Evolutionary conservation across 1,140 invertebrate species (phyloP).

Genomic region (Drosophila simulans): DNA sequence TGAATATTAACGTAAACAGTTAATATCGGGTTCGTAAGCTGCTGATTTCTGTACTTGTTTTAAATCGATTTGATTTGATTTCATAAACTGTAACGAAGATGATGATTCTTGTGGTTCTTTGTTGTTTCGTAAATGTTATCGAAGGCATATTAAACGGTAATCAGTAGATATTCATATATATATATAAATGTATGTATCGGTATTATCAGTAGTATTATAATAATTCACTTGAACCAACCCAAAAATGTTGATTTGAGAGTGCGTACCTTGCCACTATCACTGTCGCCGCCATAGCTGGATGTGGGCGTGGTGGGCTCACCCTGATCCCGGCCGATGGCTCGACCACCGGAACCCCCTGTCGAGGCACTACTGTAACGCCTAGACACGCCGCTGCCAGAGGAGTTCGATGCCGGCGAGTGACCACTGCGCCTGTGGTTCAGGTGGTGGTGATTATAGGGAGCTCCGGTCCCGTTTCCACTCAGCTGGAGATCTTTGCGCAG

Average conservation of each 20-base stretch:
- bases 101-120: slow-evolving; percentile 57
- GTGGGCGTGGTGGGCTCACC: slow-evolving; percentile 73
- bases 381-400: slow-evolving; percentile 41
- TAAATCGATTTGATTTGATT: slow-evolving; percentile 16
- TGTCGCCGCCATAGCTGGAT: slow-evolving; percentile 82
- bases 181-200: slow-evolving; percentile 65
- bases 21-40: slow-evolving; percentile 35
- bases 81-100: slow-evolving; percentile 42
- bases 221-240: slow-evolving; percentile 87
- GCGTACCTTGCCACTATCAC: slow-evolving; percentile 88
- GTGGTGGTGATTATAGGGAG: slow-evolving; percentile 18
- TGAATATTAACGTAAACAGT: slow-evolving; percentile 53
- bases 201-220: slow-evolving; percentile 73
- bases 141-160: slow-evolving; percentile 75
- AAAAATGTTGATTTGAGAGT: slow-evolving; percentile 88
- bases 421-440: slow-evolving; percentile 27
- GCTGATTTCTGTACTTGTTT: slow-evolving; percentile 25
- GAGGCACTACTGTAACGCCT: slow-evolving; percentile 78
- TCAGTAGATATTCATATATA: slow-evolving; percentile 64
- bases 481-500: slow-evolving; percentile 79
- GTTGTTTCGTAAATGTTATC: slow-evolving; percentile 55
- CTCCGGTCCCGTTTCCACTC: slow-evolving; percentile 40
- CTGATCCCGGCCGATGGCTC: slow-evolving; percentile 48
- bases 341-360: slow-evolving; percentile 42
- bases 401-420: slow-evolving; percentile 28